A percentile compares a stretch with the other conserved stretches of the same genome.
phyloP scores from a whole-genome alignment of 2,113 vertebrate species.

The Myodes glareolus region DNA sequence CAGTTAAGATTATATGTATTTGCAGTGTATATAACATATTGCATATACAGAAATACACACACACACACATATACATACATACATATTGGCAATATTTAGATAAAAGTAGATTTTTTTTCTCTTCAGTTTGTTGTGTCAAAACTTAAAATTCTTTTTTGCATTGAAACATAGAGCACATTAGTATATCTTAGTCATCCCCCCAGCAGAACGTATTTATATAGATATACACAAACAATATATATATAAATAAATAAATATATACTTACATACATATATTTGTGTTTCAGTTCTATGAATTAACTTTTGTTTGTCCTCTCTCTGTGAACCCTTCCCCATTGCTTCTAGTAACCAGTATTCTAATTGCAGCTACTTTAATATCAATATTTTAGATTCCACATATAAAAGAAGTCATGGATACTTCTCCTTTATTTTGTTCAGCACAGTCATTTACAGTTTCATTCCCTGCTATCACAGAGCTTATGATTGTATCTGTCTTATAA shows the following conservation, averaged over 20 bases:
- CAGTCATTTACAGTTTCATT: neutral
- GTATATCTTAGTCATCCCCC: no score
- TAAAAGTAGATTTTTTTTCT: neutral
- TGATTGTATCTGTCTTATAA: neutral
- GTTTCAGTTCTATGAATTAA: no score
- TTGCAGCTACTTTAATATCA: rapidly evolving
- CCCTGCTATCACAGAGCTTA: neutral
- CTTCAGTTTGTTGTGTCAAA: neutral
- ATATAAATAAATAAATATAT: no score
- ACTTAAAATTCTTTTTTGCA: neutral
- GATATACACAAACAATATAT: no score
- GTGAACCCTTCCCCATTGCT: rapidly evolving
- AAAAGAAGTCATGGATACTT: neutral
- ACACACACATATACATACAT: neutral
- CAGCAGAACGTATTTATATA: no score
- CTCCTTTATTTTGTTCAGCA: neutral
- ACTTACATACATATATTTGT: no score
- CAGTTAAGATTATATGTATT: neutral
- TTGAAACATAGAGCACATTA: neutral
- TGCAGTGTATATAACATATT: neutral
- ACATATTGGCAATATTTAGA: neutral
- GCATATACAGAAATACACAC: no score
- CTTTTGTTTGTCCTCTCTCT: neutral
- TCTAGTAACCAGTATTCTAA: neutral
- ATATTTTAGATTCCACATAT: neutral